Evolutionary conservation across 2,113 vertebrate genomes (phyloP), one percentile per base, ranked within the genome.

Genomic region (Saccopteryx leptura): DNA sequence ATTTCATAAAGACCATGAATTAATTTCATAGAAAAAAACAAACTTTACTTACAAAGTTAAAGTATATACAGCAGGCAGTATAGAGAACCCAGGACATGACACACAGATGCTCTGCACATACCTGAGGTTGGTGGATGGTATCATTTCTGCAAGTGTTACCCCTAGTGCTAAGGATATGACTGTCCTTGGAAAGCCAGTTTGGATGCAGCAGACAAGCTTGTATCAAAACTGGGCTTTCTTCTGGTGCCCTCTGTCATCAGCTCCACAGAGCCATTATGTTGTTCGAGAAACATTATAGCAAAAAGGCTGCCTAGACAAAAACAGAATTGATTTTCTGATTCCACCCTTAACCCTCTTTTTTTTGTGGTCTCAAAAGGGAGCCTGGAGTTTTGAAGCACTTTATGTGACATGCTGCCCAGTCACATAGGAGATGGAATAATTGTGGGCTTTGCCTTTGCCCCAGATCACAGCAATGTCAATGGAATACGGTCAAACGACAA

Each of bases 241-340:
- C 76, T 31, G 24, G 52, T 91, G 85, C 31, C 52, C 81, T 87
- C 46, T 93, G 46, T 95, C 82, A 96, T 93, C 84, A 68, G n/a
- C 72, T 90, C 72, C 86, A 74, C 56, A 60, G 88, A 92, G 54
- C 91, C 76, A 94, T 91, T 96, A 85, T 89, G 39, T 54, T 88
- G 48, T 92, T 95, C 63, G 56, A 80, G 93, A 94, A 95, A 82
- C 60, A 56, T 93, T 65, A 52, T 50, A 94, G 78, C 78, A 68
- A 94, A 94, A 87, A 95, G 79, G 18, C 83, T 80, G 39, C 71
- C 50, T 71, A 92, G 90, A 56, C 5, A 52, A 76, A 94, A 97
- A 66, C 75, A 21, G 90, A 93, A 94, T 83, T 90, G 82, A 96
- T 96, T 96, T 97, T 95, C 89, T 87, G 83, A 84, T 94, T 94